Conservation (phyloP, 2,113 vertebrate species). For the Aix galericulata region DNA sequence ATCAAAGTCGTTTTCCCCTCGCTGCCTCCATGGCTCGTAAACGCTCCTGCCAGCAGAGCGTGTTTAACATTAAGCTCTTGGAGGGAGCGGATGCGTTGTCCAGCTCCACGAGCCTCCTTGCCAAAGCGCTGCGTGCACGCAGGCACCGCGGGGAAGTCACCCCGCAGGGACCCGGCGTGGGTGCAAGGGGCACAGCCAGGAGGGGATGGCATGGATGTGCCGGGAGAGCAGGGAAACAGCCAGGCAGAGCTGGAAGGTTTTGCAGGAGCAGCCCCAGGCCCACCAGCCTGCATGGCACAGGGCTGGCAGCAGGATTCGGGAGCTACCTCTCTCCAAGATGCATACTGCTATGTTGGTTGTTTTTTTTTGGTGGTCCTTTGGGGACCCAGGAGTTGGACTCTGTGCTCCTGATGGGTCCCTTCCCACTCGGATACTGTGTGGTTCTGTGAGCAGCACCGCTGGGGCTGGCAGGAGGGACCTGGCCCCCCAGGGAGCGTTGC, state of each 20-base stretch:
- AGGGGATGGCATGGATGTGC: not conserved
- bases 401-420: too few species aligned
- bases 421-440: too few species aligned
- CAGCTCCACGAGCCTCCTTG: not conserved
- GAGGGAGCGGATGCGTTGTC: accelerated
- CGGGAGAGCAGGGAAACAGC: accelerated
- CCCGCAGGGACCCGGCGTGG: not conserved
- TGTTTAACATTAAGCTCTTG: not conserved
- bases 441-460: too few species aligned
- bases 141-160: not conserved
- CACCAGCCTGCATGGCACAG: not conserved
- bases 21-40: not conserved
- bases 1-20: not conserved
- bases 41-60: not conserved
- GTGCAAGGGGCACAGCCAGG: not conserved
- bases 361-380: too few species aligned
- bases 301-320: not conserved
- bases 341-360: too few species aligned
- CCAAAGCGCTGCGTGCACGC: not conserved
- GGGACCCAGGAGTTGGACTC: too few species aligned
- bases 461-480: not conserved
- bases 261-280: not conserved
- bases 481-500: not conserved
- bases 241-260: not conserved
- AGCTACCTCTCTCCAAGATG: too few species aligned